Conservation (phyloP, 2,888 invertebrate species). For the Polyommatus iphigenia region DNA sequence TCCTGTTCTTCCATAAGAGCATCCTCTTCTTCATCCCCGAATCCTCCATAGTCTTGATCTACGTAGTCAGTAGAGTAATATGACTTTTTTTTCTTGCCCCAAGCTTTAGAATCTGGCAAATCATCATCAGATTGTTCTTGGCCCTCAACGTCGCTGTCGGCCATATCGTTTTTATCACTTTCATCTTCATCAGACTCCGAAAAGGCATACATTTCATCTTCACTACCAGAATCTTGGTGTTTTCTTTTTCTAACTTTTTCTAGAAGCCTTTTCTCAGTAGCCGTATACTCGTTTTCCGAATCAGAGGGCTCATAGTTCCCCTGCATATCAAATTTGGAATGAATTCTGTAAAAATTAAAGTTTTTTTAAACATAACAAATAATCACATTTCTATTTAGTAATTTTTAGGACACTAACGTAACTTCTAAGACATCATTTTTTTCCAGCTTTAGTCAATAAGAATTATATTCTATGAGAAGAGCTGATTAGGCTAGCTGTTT, state of each 20-base stretch:
- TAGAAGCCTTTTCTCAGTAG: constrained; percentile 82
- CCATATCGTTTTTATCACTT: constrained; percentile 75
- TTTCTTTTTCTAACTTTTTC: constrained; percentile 80
- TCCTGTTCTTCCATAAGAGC: constrained; percentile 90
- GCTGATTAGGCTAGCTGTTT: neutral
- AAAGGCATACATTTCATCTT: constrained; percentile 84
- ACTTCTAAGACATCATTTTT: too few species aligned
- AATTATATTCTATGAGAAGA: neutral
- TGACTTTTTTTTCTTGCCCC: constrained; percentile 90
- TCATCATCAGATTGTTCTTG: constrained; percentile 84
- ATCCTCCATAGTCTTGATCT: constrained; percentile 90
- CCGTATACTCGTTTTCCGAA: constrained; percentile 87
- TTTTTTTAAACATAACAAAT: neutral
- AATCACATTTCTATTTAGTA: neutral
- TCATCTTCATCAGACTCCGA: constrained; percentile 71
- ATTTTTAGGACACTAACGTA: neutral
- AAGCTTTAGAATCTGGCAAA: constrained; percentile 90
- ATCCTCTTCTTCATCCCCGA: constrained; percentile 84
- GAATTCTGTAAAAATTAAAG: constrained; percentile 59
- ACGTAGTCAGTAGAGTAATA: constrained; percentile 95
- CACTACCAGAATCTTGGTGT: constrained; percentile 76
- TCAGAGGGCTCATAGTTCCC: constrained; percentile 83
- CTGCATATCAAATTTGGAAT: constrained; percentile 64
- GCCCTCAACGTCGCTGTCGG: constrained; percentile 89
- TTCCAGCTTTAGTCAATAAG: neutral